phyloP scores from a whole-genome alignment of 64 coral and sea anemone genomes.

The Pocillopora damicornis region DNA sequence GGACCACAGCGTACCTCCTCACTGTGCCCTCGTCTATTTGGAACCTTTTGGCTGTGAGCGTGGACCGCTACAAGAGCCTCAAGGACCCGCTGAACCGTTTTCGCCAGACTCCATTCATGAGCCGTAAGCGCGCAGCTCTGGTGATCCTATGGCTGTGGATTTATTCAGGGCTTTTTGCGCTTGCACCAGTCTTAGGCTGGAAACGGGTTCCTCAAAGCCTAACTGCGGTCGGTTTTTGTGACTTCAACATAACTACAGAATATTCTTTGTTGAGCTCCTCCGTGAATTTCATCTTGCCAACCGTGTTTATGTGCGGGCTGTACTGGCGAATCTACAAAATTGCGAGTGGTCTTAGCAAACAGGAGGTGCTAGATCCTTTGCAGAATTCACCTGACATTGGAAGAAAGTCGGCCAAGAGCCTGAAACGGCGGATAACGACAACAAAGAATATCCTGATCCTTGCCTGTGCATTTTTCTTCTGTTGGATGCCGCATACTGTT shows the following conservation, averaged over 20 bases:
- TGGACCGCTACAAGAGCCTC: constrained; percentile 79
- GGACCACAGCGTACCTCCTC: constrained; percentile 78
- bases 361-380: not conserved
- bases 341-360: not conserved
- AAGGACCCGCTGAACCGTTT: constrained; percentile 79
- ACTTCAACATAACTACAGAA: constrained; percentile 51
- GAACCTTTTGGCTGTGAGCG: constrained; percentile 83
- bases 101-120: constrained; percentile 74
- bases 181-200: constrained; percentile 78
- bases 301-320: constrained; percentile 1
- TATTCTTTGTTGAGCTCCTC: constrained; percentile 36
- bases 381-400: not conserved
- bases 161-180: constrained; percentile 66
- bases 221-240: constrained; percentile 7
- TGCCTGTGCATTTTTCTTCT: constrained; percentile 80
- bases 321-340: constrained; percentile 44
- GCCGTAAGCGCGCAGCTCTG: constrained; percentile 58
- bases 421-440: constrained; percentile 54
- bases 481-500: constrained; percentile 84
- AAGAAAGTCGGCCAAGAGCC: constrained; percentile 5
- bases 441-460: constrained; percentile 81
- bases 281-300: constrained; percentile 34
- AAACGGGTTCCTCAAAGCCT: constrained; percentile 26
- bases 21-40: constrained; percentile 78
- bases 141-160: constrained; percentile 56